These are phyloP conservation scores for Acipenser oxyrinchus DNA, from an alignment of 2,797 vertebrate genomes.

Conservation along the genomic window DNA sequence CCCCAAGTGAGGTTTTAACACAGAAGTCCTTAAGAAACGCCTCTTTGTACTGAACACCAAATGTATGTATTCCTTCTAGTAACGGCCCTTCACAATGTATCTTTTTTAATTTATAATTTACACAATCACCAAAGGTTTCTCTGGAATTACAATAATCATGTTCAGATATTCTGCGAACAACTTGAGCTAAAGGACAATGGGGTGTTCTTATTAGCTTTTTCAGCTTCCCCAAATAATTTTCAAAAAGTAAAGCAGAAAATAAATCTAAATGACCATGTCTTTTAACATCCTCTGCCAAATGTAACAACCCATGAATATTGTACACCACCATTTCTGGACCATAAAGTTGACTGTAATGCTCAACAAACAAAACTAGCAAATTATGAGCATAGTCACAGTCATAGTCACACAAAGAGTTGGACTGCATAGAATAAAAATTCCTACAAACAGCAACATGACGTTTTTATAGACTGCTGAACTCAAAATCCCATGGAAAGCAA, in stretches of 20 bases:
- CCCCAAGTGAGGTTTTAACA: too few species aligned
- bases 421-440: conserved; percentile 4
- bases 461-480: conserved; percentile 3
- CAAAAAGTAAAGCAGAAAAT: conserved; percentile 9
- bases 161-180: conserved; percentile 14
- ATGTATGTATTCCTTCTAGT: too few species aligned
- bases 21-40: too few species aligned
- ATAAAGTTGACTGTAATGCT: neutral
- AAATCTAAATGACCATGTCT: too few species aligned
- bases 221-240: conserved; percentile 8
- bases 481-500: conserved; percentile 12
- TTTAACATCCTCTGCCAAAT: conserved; percentile 14
- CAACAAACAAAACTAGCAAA: neutral
- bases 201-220: conserved; percentile 12
- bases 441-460: conserved; percentile 10
- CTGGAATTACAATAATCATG: neutral
- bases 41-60: too few species aligned
- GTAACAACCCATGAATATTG: conserved; percentile 16
- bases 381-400: neutral
- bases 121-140: too few species aligned
- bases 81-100: too few species aligned
- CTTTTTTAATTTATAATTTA: too few species aligned
- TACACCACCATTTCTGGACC: neutral
- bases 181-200: conserved; percentile 10
- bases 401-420: too few species aligned